Evolutionary conservation across 2,888 invertebrate genomes (phyloP), one percentile per base, ranked within the genome.

Genomic region (Aelia acuminata): DNA sequence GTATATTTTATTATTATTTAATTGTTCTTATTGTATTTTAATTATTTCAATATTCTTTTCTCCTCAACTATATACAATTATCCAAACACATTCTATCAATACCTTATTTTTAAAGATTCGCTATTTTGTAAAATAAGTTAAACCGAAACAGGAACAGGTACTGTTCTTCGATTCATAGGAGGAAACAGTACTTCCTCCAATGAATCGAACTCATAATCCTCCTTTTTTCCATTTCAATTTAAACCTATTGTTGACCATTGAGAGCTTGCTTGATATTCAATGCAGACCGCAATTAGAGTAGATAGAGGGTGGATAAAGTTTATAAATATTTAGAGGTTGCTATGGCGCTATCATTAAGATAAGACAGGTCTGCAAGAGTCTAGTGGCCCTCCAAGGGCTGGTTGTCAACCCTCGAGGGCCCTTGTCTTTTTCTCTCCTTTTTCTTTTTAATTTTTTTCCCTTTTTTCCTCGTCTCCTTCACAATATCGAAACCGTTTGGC

Each of bases 391-490:
- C 8, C 13, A 70, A 26, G 31, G 63, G 26, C n/a, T n/a, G 18
- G 26, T 35, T 31, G 63, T 70, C 63, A 70, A 35, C 63, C 35
- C 15, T 70, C 7, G 35, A 70, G 63, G 63, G 63, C 31, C 20
- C 63, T 70, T 70, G 31, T 70, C 35, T 35, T 70, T 35, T 35
- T 70, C 31, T 70, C 63, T 13, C 1, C 35, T 57, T 57, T 26
- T 70, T 70, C 35, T 70, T 70, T 35, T 22, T 70, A 35, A 35
- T 35, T 13, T 11, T 31, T 70, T 70, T 70, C 35, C 20, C 35
- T 35, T 70, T 35, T 70, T 70, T 70, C 35, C 63, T 70, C 20
- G 63, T 70, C 63, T 35, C 63, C 63, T 70, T 70, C 63, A 70
- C 63, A 70, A 70, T 70, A 70, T 70, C 31, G 31, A 35, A 70